Conservation (phyloP, 2,113 vertebrate species). For the Rhinolophus ferrumequinum region DNA sequence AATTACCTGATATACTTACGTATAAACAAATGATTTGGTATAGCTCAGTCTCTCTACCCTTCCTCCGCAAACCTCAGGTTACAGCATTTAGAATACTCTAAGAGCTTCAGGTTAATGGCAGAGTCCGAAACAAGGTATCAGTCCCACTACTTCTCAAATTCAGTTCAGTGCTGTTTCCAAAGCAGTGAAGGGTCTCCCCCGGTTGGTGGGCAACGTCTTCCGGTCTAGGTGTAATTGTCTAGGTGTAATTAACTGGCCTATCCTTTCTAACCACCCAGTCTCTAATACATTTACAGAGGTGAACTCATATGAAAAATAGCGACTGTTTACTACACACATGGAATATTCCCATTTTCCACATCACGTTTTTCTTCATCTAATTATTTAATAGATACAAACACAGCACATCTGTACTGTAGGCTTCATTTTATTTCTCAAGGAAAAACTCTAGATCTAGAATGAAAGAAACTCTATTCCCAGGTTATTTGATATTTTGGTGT, state of each 20-base stretch:
- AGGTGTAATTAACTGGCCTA: background rate
- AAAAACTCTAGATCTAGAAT: background rate
- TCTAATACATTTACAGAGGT: background rate
- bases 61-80: background rate
- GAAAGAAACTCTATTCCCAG: background rate
- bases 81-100: background rate
- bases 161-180: background rate
- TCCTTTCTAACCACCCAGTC: background rate
- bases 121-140: background rate
- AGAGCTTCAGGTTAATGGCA: background rate
- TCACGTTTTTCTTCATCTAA: background rate
- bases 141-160: background rate
- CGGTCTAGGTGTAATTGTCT: too few species aligned
- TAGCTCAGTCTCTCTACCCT: background rate
- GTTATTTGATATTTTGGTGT: background rate
- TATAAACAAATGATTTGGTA: background rate
- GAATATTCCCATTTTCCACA: background rate
- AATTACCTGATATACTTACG: background rate
- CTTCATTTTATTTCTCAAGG: conserved; percentile 24
- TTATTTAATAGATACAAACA: background rate
- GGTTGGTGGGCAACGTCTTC: background rate
- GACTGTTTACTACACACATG: background rate
- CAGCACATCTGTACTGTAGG: background rate
- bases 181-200: background rate
- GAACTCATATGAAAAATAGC: background rate